Conservation (phyloP, 2,113 vertebrate species). For the Ciconia stormi region DNA sequence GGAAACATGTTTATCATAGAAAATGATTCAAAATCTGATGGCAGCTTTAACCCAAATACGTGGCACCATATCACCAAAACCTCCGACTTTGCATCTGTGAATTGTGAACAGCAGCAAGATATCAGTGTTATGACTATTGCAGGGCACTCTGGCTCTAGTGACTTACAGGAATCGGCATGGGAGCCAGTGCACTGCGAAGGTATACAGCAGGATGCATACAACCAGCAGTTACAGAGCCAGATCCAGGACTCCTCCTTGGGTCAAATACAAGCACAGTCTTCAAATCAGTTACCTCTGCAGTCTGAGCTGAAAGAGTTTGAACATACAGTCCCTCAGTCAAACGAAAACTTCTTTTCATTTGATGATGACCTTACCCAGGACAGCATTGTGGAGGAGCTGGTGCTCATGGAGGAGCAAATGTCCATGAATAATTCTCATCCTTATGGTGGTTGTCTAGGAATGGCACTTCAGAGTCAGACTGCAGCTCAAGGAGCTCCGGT, state of each 20-base stretch:
- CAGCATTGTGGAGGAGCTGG: constrained; percentile 98
- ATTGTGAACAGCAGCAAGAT: constrained; percentile 72
- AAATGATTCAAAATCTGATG: constrained; percentile 73
- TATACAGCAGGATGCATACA: constrained; percentile 76
- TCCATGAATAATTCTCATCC: constrained; percentile 86
- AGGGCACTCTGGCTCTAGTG: constrained; percentile 71
- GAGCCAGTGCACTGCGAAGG: constrained; percentile 76
- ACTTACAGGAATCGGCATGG: constrained; percentile 84
- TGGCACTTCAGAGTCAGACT: constrained; percentile 80
- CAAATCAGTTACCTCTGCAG: constrained; percentile 83
- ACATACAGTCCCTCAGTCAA: constrained; percentile 83
- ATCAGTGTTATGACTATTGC: constrained; percentile 71
- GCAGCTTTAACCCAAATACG: constrained; percentile 77
- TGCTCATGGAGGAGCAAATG: constrained; percentile 99
- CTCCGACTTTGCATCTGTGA: constrained; percentile 71
- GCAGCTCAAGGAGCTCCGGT: constrained; percentile 71
- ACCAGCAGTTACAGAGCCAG: constrained; percentile 81
- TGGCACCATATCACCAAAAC: constrained; percentile 81
- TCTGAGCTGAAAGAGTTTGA: constrained; percentile 88
- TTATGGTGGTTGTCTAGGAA: constrained; percentile 82
- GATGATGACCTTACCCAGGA: constrained; percentile 98
- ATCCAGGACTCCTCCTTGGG: constrained; percentile 79
- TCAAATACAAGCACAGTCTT: constrained; percentile 77
- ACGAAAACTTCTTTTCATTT: constrained; percentile 90
- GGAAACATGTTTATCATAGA: constrained; percentile 81